A percentile compares a stretch with the other conserved stretches of the same genome.
These are phyloP conservation scores for Tauraco hartlaubi DNA, from an alignment of 2,797 vertebrate genomes.

Conservation along the genomic window DNA sequence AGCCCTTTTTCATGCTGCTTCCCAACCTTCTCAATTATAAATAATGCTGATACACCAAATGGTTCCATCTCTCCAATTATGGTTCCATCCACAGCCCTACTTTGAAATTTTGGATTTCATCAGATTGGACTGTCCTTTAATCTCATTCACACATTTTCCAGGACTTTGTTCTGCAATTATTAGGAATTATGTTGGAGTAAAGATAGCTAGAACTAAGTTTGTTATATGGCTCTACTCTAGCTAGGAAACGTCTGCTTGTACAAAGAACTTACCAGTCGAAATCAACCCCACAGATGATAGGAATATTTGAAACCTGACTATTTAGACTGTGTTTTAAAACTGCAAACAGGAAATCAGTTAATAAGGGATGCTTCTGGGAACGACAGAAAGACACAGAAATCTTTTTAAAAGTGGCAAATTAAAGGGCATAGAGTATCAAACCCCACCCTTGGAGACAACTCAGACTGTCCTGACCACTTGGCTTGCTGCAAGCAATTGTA, in stretches of 20 bases:
- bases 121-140: background rate
- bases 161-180: background rate
- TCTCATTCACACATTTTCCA: background rate
- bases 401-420: background rate
- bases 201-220: background rate
- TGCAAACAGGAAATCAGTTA: background rate
- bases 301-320: background rate
- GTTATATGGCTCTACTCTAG: background rate
- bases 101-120: background rate
- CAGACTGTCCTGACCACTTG: background rate
- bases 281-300: background rate
- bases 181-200: background rate
- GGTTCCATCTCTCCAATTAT: background rate
- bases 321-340: background rate
- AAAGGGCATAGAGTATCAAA: background rate
- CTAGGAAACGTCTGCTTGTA: background rate
- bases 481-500: background rate
- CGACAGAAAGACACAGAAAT: background rate
- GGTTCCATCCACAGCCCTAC: background rate
- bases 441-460: background rate
- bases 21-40: background rate
- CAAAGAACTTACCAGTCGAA: background rate
- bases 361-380: background rate
- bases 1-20: background rate
- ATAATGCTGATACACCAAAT: background rate